phyloP scores from a whole-genome alignment of 2,113 vertebrate genomes.

The Microcebus ravelobensis region DNA sequence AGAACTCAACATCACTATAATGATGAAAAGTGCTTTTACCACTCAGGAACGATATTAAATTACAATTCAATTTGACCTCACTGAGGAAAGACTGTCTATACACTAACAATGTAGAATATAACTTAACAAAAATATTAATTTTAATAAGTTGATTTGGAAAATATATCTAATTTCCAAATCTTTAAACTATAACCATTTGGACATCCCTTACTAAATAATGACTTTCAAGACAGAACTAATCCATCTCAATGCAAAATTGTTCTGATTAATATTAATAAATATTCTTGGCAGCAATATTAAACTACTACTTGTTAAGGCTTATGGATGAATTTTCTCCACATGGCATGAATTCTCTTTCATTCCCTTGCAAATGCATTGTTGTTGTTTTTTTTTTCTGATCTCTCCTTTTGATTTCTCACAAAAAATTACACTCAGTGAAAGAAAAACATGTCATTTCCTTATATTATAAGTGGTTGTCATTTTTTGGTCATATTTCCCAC shows the following conservation, averaged over 20 bases:
- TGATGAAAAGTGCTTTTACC: conserved; percentile 58
- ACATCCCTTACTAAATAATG: not conserved
- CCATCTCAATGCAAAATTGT: not conserved
- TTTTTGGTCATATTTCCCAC: not conserved
- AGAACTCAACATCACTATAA: conserved; percentile 45
- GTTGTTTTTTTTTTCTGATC: not conserved
- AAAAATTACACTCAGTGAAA: not conserved
- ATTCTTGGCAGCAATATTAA: not conserved
- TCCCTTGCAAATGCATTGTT: not conserved
- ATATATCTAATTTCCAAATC: not conserved
- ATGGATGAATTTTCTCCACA: not conserved
- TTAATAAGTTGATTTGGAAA: conserved; percentile 37
- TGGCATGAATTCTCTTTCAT: not conserved
- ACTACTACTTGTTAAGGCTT: not conserved
- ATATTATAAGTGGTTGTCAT: not conserved
- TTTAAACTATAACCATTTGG: not conserved
- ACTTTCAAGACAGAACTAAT: not conserved
- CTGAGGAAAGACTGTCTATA: conserved; percentile 25
- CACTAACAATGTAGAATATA: conserved; percentile 14
- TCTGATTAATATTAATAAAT: not conserved
- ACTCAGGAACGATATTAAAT: not conserved
- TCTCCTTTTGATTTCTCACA: not conserved
- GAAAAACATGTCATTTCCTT: not conserved
- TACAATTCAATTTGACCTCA: not conserved
- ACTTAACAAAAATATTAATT: conserved; percentile 27